Conservation (phyloP, 2,888 invertebrate species). For the Drosophila robusta region DNA sequence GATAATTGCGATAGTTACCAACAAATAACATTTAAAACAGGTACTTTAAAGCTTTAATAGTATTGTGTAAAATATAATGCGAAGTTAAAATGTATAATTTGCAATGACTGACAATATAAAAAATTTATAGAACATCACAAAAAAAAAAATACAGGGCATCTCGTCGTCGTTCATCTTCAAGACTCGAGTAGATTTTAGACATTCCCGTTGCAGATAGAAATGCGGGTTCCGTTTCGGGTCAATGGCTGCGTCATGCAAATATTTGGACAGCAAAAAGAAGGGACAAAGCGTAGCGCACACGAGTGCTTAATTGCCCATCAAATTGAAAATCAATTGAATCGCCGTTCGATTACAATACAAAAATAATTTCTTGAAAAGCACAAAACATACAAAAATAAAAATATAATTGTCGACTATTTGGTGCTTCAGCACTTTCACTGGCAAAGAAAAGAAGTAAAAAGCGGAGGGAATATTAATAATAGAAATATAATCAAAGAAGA, state of each 20-base stretch:
- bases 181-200: background rate
- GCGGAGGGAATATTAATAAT: conserved; percentile 9
- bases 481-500: conserved; percentile 1
- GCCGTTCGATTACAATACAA: conserved; percentile 34
- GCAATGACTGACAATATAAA: too few relatives aligned
- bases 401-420: conserved; percentile 19
- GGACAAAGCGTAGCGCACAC: background rate
- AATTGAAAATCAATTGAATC: conserved; percentile 54
- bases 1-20: too few relatives aligned
- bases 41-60: too few relatives aligned
- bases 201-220: conserved; percentile 20
- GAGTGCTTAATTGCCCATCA: conserved; percentile 38
- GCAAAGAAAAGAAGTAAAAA: conserved; percentile 2
- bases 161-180: background rate
- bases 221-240: conserved; percentile 62
- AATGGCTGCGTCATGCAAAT: conserved; percentile 60
- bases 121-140: too few relatives aligned
- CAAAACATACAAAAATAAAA: background rate
- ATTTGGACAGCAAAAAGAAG: conserved; percentile 31
- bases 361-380: conserved; percentile 12
- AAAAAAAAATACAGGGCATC: background rate
- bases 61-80: too few relatives aligned
- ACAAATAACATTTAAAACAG: too few relatives aligned
- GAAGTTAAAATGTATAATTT: too few relatives aligned
- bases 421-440: conserved; percentile 20